Evolutionary conservation across 2,113 vertebrate species (phyloP).

Genomic region (Hydrochoerus hydrochaeris): DNA sequence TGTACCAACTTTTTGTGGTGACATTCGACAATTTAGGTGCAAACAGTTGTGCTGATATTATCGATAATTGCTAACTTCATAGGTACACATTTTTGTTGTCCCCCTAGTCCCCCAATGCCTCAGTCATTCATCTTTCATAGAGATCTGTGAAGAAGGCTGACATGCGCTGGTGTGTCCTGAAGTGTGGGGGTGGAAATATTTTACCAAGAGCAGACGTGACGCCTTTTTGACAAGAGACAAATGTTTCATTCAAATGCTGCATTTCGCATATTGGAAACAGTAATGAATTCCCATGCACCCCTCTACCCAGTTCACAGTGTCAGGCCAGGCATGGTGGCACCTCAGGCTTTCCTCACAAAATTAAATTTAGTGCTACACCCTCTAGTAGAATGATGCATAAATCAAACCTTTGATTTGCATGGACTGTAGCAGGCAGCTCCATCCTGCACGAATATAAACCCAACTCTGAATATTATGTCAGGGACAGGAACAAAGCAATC

Average conservation of each 20-base stretch:
- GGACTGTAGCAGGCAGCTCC: slow-evolving; percentile 90
- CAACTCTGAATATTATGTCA: slow-evolving; percentile 93
- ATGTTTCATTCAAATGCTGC: slow-evolving; percentile 99
- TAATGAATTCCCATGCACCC: slow-evolving; percentile 95
- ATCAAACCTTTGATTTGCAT: slow-evolving; percentile 99
- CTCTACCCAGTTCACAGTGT: slow-evolving; percentile 93
- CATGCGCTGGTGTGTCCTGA: slow-evolving; percentile 43
- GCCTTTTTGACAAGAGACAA: slow-evolving; percentile 97
- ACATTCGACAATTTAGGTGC: background rate
- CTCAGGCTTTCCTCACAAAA: slow-evolving; percentile 93
- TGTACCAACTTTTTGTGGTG: background rate
- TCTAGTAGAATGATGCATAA: slow-evolving; percentile 94
- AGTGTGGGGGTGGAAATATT: slow-evolving; percentile 78
- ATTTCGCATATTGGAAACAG: slow-evolving; percentile 97
- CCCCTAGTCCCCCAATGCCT: background rate
- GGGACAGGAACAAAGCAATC: slow-evolving; percentile 94
- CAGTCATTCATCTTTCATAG: slow-evolving; percentile 41
- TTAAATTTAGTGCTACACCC: slow-evolving; percentile 99
- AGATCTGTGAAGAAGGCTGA: slow-evolving; percentile 51
- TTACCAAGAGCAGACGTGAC: slow-evolving; percentile 89
- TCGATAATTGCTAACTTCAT: slow-evolving; percentile 34
- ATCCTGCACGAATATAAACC: slow-evolving; percentile 94
- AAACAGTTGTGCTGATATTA: background rate
- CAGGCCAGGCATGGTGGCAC: slow-evolving; percentile 87
- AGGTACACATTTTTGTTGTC: slow-evolving; percentile 6